A percentile compares a stretch with the other conserved stretches of the same genome.
These are phyloP conservation scores for Caenorhabditis briggsae DNA, from an alignment of 1,140 invertebrate species.

Conservation along the genomic window DNA sequence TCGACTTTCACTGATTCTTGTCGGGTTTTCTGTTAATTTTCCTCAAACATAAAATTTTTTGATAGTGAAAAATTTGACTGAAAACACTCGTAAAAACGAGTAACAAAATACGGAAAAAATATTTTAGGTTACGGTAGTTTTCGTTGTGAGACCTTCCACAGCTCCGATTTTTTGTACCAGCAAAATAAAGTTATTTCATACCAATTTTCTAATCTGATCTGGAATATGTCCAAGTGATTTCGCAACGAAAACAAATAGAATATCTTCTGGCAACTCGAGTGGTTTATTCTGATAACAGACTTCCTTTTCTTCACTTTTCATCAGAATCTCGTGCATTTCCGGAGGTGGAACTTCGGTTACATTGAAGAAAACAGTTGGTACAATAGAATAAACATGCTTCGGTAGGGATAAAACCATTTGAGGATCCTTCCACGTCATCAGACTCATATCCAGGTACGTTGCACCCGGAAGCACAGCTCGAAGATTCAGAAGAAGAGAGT, in stretches of 20 bases:
- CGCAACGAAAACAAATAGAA: conserved; percentile 43
- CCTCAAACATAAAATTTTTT: no score
- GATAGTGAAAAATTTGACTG: no score
- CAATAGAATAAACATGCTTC: conserved; percentile 39
- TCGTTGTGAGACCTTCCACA: no score
- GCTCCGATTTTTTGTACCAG: no score
- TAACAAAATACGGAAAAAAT: no score
- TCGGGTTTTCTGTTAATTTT: no score
- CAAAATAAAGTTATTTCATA: not conserved
- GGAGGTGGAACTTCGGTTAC: conserved; percentile 21
- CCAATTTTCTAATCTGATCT: conserved; percentile 48
- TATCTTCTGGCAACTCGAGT: conserved; percentile 51
- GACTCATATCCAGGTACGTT: conserved; percentile 19
- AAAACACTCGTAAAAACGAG: no score
- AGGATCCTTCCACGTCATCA: conserved; percentile 19
- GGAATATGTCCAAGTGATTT: conserved; percentile 2
- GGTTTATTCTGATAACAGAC: conserved; percentile 9
- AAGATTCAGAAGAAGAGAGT: conserved; percentile 1
- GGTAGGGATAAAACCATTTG: not conserved
- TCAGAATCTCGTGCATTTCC: conserved; percentile 38
- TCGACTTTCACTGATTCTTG: no score
- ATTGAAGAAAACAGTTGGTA: conserved; percentile 41
- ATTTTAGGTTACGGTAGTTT: no score
- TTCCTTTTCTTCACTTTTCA: conserved; percentile 56
- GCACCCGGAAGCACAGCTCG: not conserved